Evolutionary conservation across 2,888 invertebrate species (phyloP).

Genomic region (Terebella lapidaria): DNA sequence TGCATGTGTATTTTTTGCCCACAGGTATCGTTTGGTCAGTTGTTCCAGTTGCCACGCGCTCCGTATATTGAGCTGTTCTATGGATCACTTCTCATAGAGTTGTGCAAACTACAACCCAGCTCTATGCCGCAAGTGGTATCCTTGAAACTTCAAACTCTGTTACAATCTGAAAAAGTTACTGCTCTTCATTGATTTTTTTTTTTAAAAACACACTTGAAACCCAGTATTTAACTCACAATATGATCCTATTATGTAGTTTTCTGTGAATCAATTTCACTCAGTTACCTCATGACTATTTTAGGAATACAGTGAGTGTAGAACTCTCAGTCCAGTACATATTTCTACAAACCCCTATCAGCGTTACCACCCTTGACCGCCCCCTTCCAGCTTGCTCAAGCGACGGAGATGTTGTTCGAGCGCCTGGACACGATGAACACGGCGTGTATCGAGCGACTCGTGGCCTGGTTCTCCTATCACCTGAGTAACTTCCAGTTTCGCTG

Average conservation of each 20-base stretch:
- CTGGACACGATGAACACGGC: slow-evolving; percentile 96
- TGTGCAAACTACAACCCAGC: slow-evolving; percentile 93
- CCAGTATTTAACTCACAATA: no score
- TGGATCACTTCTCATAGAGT: slow-evolving; percentile 89
- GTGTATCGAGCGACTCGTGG: slow-evolving; percentile 82
- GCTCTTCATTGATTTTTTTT: not conserved
- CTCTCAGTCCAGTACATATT: no score
- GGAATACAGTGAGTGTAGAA: no score
- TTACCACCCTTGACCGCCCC: not conserved
- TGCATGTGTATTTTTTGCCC: no score
- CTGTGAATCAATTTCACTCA: no score
- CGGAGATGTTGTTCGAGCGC: slow-evolving; percentile 91
- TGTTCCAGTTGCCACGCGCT: slow-evolving; percentile 87
- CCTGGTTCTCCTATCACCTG: slow-evolving; percentile 97
- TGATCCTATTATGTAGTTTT: not conserved
- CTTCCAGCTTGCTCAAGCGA: slow-evolving; percentile 79
- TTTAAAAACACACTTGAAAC: no score
- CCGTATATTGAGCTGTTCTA: slow-evolving; percentile 87
- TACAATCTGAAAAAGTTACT: no score
- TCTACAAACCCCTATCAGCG: no score
- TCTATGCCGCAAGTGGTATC: slow-evolving; percentile 83
- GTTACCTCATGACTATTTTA: no score
- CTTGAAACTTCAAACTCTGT: slow-evolving; percentile 30
- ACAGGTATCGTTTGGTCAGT: slow-evolving; percentile 80
- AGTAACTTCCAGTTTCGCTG: slow-evolving; percentile 99